Conservation (phyloP, 2,888 invertebrate species). For the Lochmaea capreae region DNA sequence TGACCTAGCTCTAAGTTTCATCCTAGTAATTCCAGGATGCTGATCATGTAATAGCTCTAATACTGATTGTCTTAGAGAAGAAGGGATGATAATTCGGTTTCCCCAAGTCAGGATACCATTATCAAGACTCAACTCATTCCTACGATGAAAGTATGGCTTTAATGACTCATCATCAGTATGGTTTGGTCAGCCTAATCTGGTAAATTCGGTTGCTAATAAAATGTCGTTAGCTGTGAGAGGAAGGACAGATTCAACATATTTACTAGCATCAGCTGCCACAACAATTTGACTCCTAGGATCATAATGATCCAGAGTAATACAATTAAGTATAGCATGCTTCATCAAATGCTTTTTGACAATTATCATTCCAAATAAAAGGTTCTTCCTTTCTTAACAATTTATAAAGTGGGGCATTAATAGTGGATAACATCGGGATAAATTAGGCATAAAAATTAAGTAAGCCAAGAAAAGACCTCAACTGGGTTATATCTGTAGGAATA, state of each 20-base stretch:
- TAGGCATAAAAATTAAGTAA: too few relatives aligned
- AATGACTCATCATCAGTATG: background rate
- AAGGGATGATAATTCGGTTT: background rate
- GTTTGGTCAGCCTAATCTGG: slow-evolving; percentile 3
- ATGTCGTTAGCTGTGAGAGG: slow-evolving; percentile 6
- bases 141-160: slow-evolving; percentile 2
- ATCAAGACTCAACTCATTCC: background rate
- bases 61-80: too few relatives aligned
- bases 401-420: slow-evolving; percentile 22
- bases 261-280: slow-evolving; percentile 6
- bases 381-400: slow-evolving; percentile 11
- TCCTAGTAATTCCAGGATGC: too few relatives aligned
- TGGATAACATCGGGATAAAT: slow-evolving; percentile 4
- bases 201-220: slow-evolving; percentile 7
- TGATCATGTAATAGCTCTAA: too few relatives aligned
- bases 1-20: too few relatives aligned
- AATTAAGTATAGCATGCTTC: too few relatives aligned
- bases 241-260: background rate
- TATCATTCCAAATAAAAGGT: slow-evolving; percentile 16
- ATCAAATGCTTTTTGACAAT: slow-evolving; percentile 18
- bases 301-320: too few relatives aligned
- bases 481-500: too few relatives aligned
- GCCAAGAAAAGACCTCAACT: too few relatives aligned
- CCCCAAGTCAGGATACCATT: slow-evolving; percentile 2
- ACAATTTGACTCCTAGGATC: slow-evolving; percentile 1